phyloP scores from a whole-genome alignment of 2,888 invertebrate genomes.

The Brachypalpus laphriformis region DNA sequence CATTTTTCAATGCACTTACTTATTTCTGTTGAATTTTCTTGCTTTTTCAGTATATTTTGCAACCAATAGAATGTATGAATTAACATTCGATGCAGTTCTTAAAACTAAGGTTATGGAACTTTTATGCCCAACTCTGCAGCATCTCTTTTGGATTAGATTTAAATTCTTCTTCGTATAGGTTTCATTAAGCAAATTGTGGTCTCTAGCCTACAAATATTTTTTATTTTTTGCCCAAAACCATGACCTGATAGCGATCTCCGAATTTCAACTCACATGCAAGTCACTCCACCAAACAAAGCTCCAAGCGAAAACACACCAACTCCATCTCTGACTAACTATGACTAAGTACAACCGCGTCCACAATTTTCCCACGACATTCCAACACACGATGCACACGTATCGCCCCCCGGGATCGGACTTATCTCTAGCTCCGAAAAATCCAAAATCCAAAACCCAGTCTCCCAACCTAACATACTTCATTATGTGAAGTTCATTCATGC shows the following conservation, averaged over 20 bases:
- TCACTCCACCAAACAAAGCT: neutral
- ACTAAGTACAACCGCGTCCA: neutral
- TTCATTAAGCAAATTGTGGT: too few relatives aligned
- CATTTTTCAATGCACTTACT: too few relatives aligned
- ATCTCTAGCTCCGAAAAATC: slow-evolving; percentile 17
- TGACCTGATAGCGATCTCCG: slow-evolving; percentile 8
- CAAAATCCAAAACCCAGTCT: slow-evolving; percentile 3
- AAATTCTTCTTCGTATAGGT: too few relatives aligned
- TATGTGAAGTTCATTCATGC: slow-evolving; percentile 58
- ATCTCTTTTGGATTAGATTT: too few relatives aligned
- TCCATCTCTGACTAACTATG: slow-evolving; percentile 9
- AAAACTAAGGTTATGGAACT: too few relatives aligned
- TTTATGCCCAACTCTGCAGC: too few relatives aligned
- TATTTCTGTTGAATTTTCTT: too few relatives aligned
- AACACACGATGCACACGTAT: slow-evolving; percentile 58
- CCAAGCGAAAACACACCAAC: neutral
- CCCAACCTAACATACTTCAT: slow-evolving; percentile 15
- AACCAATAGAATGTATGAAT: too few relatives aligned
- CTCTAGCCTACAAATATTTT: too few relatives aligned
- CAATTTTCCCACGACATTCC: slow-evolving; percentile 61
- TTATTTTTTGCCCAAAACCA: neutral
- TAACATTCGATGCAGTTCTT: too few relatives aligned
- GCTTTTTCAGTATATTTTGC: too few relatives aligned
- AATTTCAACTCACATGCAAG: neutral
- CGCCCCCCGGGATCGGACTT: slow-evolving; percentile 24